These are phyloP conservation scores for Paedocypris micromegethes DNA, from an alignment of 2,797 vertebrate genomes.

Conservation along the genomic window DNA sequence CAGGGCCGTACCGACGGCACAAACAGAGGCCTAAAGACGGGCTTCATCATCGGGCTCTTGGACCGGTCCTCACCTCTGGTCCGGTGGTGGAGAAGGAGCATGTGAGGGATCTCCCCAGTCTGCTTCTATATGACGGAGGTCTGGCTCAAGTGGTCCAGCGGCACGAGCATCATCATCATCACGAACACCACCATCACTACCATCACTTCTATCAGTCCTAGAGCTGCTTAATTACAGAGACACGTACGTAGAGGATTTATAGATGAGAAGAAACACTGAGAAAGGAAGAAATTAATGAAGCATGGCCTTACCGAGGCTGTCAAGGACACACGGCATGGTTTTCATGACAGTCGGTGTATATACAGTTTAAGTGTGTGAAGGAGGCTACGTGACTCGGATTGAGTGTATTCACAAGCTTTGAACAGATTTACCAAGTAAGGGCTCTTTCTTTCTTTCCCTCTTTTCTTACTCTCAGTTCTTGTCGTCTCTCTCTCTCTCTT, in stretches of 20 bases:
- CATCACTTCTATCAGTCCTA: slow-evolving; percentile 98
- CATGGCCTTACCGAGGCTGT: slow-evolving; percentile 16
- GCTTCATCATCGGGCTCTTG: slow-evolving; percentile 74
- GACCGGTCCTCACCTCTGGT: slow-evolving; percentile 65
- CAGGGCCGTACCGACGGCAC: slow-evolving; percentile 86
- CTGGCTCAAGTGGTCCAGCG: slow-evolving; percentile 90
- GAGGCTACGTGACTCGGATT: slow-evolving; percentile 10
- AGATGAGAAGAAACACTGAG: slow-evolving; percentile 31
- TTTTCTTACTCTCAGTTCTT: not conserved
- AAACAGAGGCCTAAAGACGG: slow-evolving; percentile 88
- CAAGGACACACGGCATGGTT: slow-evolving; percentile 15
- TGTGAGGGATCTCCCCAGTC: slow-evolving; percentile 81
- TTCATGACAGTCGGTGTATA: slow-evolving; percentile 39
- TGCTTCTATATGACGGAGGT: slow-evolving; percentile 86
- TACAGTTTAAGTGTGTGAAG: not conserved
- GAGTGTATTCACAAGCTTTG: slow-evolving; percentile 10
- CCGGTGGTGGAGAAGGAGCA: slow-evolving; percentile 84
- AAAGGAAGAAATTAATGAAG: slow-evolving; percentile 23
- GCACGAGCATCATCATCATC: slow-evolving; percentile 96
- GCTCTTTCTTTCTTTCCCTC: slow-evolving; percentile 17
- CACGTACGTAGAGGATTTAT: not conserved
- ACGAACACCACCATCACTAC: slow-evolving; percentile 98
- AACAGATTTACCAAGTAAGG: slow-evolving; percentile 33
- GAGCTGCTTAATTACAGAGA: slow-evolving; percentile 41
- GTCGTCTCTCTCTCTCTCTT: slow-evolving; percentile 1